Evolutionary conservation across 1,140 invertebrate genomes (phyloP).

Genomic region (Phymastichus coffea): DNA sequence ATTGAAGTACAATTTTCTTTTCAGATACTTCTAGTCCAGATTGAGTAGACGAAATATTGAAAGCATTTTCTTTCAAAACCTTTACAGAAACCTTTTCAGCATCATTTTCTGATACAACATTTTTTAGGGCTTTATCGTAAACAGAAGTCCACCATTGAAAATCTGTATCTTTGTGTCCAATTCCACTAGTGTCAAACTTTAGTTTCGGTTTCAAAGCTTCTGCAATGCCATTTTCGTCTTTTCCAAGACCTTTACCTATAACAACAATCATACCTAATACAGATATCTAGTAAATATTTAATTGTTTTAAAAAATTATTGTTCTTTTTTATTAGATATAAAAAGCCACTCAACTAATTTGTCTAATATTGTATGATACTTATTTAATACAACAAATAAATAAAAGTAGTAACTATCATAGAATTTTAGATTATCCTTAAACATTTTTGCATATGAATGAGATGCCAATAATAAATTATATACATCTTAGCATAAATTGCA

Average conservation of each 20-base stretch:
- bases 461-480: not conserved
- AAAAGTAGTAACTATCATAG: not conserved
- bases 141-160: slow-evolving; percentile 80
- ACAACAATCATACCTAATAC: too few relatives aligned
- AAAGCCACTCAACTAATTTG: not conserved
- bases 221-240: slow-evolving; percentile 72
- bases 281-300: slow-evolving; percentile 15
- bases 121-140: slow-evolving; percentile 72
- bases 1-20: slow-evolving; percentile 36
- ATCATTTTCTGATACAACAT: slow-evolving; percentile 56
- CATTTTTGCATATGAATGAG: not conserved
- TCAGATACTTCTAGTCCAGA: slow-evolving; percentile 32
- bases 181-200: slow-evolving; percentile 75
- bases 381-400: not conserved
- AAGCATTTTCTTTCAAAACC: slow-evolving; percentile 37
- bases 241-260: slow-evolving; percentile 78
- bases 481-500: too few relatives aligned
- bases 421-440: not conserved
- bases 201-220: slow-evolving; percentile 73
- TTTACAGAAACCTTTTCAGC: slow-evolving; percentile 29
- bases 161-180: slow-evolving; percentile 71
- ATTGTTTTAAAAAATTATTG: not conserved
- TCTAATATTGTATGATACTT: not conserved
- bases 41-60: slow-evolving; percentile 41
- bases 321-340: too few relatives aligned